Base-by-base conservation (phyloP, 2,113 vertebrate species). In the Tenebrosternarchus preto region DNA sequence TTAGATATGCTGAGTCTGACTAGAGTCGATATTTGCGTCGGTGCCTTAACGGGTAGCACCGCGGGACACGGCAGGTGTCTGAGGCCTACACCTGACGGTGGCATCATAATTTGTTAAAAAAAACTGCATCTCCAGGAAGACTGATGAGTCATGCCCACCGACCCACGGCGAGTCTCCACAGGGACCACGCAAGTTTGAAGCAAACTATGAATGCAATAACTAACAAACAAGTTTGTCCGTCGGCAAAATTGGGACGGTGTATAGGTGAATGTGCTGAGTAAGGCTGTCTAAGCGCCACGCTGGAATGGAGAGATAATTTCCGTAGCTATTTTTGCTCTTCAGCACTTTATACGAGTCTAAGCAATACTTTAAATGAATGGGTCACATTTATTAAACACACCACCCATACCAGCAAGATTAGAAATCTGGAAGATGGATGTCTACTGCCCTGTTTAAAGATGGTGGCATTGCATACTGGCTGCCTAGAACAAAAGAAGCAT, bases 1-100 rank as follows among this genome's bases (percentile, higher is more conserved):
- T 90, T 89, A 86, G 82, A 88, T 86, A 85, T 76, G 88, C 88
- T 91, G 88, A 91, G 87, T 77, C 86, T 72, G 84, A 82, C 85
- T 81, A 67, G 77, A 89, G 86, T 89, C 88, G 88, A 87, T 91
- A 89, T 90, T 84, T 88, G 84, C 82, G 63, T 61, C 75, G 71
- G 59, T 73, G 70, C 75, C 80, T 68, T 85, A 84, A 85, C 66
- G 46, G 5, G 63, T 78, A 73, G 68, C 19, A 16, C 9, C 16
- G 61, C 76, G 17, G 67, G 72, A 43, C 46, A 43, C 74, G 55
- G 80, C 43, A 11, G 74, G 74, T 59, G 29, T 22, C 53, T 15
- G 2, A 20, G 22, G 46, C 67, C 29, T 29, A 55, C 17, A 50
- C 29, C 46, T 16, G 16, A 20, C 24, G 22, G 4, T 8, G 59